These are phyloP conservation scores for Microplitis demolitor DNA, from an alignment of 1,140 invertebrate species.

Conservation along the genomic window DNA sequence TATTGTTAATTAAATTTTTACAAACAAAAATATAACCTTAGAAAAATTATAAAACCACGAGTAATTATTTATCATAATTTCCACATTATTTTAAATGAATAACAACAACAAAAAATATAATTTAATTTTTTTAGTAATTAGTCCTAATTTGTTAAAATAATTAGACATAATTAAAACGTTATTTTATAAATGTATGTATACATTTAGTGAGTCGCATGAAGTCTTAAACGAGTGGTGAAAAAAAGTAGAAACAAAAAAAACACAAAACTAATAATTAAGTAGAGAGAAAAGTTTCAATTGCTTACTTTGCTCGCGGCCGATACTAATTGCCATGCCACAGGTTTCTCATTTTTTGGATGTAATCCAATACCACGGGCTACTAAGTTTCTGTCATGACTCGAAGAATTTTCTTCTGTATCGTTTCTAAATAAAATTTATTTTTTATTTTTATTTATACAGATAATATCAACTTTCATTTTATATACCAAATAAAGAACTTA, in stretches of 20 bases:
- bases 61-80: no score
- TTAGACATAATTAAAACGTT: not conserved
- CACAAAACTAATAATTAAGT: not conserved
- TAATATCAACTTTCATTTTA: not conserved
- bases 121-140: not conserved
- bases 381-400: conserved; percentile 28
- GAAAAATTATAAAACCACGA: no score
- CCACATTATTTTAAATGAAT: no score
- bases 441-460: not conserved
- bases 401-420: conserved; percentile 23
- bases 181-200: not conserved
- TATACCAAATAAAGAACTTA: no score
- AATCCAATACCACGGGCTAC: conserved; percentile 40
- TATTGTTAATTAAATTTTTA: no score
- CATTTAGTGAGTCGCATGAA: not conserved
- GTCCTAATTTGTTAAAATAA: not conserved
- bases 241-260: conserved; percentile 1
- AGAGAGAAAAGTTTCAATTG: not conserved
- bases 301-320: conserved; percentile 35
- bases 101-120: not conserved
- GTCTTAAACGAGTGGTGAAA: not conserved
- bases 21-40: no score
- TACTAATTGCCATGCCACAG: conserved; percentile 44
- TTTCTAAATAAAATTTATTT: not conserved
- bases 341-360: conserved; percentile 32